A percentile compares a stretch with the other conserved stretches of the same genome.
Conservation (phyloP, 2,888 invertebrate species). For the Margaritifera margaritifera region DNA sequence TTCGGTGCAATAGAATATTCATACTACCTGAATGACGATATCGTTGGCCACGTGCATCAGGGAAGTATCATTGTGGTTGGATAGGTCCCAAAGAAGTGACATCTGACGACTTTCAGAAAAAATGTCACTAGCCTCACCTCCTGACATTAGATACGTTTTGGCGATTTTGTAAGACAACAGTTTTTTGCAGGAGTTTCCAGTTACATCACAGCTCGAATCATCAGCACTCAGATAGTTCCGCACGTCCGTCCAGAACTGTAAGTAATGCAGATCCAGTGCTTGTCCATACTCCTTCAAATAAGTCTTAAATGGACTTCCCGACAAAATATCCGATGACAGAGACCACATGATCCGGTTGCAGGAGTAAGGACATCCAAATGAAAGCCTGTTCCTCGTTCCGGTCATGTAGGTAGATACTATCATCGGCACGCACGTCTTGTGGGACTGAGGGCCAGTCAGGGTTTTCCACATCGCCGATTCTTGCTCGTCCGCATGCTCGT, state of each 20-base stretch:
- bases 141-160: conserved; percentile 32
- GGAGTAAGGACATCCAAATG: conserved; percentile 30
- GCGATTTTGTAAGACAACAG: conserved; percentile 18
- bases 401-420: conserved; percentile 36
- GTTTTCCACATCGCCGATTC: conserved; percentile 1
- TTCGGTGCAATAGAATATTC: too few species aligned
- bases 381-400: conserved; percentile 31
- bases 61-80: conserved; percentile 30
- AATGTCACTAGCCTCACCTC: conserved; percentile 21
- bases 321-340: conserved; percentile 44
- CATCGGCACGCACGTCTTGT: conserved; percentile 16
- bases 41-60: conserved; percentile 45
- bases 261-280: conserved; percentile 27
- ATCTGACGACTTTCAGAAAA: conserved; percentile 47
- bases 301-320: conserved; percentile 37
- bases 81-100: conserved; percentile 30
- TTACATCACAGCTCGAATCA: conserved; percentile 8
- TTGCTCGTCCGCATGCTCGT: conserved; percentile 7
- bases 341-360: conserved; percentile 36
- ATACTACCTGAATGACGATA: conserved; percentile 39
- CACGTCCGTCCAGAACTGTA: conserved; percentile 51
- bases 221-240: conserved; percentile 46
- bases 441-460: conserved; percentile 3
- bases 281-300: conserved; percentile 27
- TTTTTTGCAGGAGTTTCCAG: not conserved